Evolutionary conservation across 2,113 vertebrate genomes (phyloP), one percentile per base, ranked within the genome.

Genomic region (Pterocles orientalis): DNA sequence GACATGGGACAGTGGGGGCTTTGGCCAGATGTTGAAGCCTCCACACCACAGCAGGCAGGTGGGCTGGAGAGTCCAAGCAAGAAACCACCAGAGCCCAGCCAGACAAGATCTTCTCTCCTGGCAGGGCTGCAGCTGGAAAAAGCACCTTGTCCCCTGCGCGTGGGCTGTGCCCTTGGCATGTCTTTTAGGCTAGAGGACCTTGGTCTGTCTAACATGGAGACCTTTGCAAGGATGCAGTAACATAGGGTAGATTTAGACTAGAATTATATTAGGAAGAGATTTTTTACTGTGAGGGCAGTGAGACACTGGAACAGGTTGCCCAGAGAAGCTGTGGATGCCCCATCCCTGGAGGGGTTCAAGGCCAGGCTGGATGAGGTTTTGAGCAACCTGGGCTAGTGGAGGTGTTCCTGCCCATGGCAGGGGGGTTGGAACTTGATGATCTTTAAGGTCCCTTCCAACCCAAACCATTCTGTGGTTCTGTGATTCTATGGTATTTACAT

Each of bases 61-160:
- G 29, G 48, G 54, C 65, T 71, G 53, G 34, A 77, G 14, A 79
- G 23, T n/a, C 11, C 3, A 3, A 86, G 51, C 28, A 61, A 82
- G n/a, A 29, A 39, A 45, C 41, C 29, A 71, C 50, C 53, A 68
- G 29, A 86, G 33, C 24, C 12, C 56, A 41, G 64, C 1, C n/a
- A 65, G 29, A 78, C 17, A 6, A 29, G 23, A 5, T 62, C 50
- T 33, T 31, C 34, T 64, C 20, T 61, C 82, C 68, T 36, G 28
- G 31, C 19, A 57, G 17, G 56, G 12, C 51, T 82, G 47, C 51
- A 68, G 33, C 56, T 69, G 64, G 64, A 54, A 34, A 57, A 24
- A 41, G 54, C 17, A 36, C 65, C 13, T 78, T 29, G 56, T 16
- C 54, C 17, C 19, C 14, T 0, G 0, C 1, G 1, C 15, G 39